Evolutionary conservation across 1,140 invertebrate genomes (phyloP).

Genomic region (Zaprionus nigranus): DNA sequence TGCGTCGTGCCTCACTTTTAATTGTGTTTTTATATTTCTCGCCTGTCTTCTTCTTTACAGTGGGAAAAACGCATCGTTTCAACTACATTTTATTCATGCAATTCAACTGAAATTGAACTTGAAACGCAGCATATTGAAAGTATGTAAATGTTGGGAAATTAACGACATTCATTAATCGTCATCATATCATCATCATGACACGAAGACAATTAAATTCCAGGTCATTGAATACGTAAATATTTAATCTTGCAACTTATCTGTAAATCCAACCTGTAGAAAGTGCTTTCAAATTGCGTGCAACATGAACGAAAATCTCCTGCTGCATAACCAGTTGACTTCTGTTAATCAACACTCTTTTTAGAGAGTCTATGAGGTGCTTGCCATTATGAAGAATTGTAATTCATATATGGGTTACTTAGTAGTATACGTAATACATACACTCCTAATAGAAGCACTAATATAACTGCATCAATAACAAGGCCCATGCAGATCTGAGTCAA

Average conservation of each 20-base stretch:
- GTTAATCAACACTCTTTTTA: not conserved
- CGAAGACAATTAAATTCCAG: constrained; percentile 34
- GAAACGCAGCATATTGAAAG: constrained; percentile 46
- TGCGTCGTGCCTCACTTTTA: constrained; percentile 22
- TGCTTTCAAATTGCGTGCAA: constrained; percentile 32
- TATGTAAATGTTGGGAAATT: constrained; percentile 59
- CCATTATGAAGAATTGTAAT: not conserved
- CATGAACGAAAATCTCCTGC: constrained; percentile 12
- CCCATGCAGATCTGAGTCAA: not conserved
- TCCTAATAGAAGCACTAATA: not conserved
- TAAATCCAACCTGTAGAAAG: constrained; percentile 35
- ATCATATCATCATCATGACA: constrained; percentile 2
- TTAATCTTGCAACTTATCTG: constrained; percentile 32
- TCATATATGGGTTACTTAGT: too few species aligned
- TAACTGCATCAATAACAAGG: not conserved
- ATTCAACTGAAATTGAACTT: constrained; percentile 54
- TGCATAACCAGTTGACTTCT: constrained; percentile 2
- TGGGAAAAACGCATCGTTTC: constrained; percentile 33
- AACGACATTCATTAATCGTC: constrained; percentile 36
- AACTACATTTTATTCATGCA: constrained; percentile 52
- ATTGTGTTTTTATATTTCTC: constrained; percentile 32
- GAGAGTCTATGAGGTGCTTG: not conserved
- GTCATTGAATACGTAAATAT: constrained; percentile 40
- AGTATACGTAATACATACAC: too few species aligned
- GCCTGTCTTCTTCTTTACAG: constrained; percentile 7